Evolutionary conservation across 2,888 invertebrate species (phyloP).

Genomic region (Platycheirus albimanus): DNA sequence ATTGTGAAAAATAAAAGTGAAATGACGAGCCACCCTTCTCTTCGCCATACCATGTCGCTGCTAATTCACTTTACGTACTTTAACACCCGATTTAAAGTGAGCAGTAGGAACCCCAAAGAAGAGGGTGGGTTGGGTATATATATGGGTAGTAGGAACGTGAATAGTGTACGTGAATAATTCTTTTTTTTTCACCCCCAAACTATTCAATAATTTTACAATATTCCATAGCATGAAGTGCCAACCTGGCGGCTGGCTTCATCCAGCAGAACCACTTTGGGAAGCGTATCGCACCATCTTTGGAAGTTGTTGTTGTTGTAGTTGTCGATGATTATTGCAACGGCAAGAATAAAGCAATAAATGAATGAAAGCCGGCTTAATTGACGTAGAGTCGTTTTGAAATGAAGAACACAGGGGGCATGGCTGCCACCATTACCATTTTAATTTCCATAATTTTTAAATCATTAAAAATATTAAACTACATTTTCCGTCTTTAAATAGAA

Average conservation of each 20-base stretch:
- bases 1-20: constrained; percentile 60
- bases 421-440: constrained; percentile 16
- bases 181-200: constrained; percentile 55
- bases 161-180: too few relatives aligned
- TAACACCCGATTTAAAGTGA: constrained; percentile 21
- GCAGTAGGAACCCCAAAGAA: neutral
- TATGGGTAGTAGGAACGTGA: too few relatives aligned
- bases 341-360: constrained; percentile 19
- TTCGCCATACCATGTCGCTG: constrained; percentile 43
- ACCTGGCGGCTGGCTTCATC: neutral
- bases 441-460: too few relatives aligned
- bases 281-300: constrained; percentile 63
- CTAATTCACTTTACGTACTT: constrained; percentile 68
- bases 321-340: constrained; percentile 30
- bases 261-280: constrained; percentile 64
- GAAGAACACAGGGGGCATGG: neutral
- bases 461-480: too few relatives aligned
- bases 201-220: constrained; percentile 65
- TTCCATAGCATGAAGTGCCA: constrained; percentile 55
- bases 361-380: constrained; percentile 64
- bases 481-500: too few relatives aligned
- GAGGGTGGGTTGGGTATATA: neutral
- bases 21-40: constrained; percentile 57
- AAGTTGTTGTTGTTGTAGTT: constrained; percentile 28
- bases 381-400: neutral